These are phyloP conservation scores for Megalurothrips usitatus DNA, from an alignment of 2,888 invertebrate genomes.

Conservation along the genomic window DNA sequence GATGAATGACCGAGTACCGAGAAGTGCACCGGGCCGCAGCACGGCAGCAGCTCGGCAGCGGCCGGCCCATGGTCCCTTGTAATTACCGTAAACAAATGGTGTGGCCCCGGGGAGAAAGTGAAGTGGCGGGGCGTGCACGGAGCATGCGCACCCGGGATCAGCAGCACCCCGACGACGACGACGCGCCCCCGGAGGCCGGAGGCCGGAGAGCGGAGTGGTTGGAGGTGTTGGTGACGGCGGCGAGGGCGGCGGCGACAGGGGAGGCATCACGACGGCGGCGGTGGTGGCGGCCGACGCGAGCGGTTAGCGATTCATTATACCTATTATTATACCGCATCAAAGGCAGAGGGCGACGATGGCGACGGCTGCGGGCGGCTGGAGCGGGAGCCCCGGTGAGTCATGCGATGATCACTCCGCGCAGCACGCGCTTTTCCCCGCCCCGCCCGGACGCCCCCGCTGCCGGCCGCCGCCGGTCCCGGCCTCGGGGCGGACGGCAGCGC, in stretches of 20 bases:
- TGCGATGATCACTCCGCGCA: too few species aligned
- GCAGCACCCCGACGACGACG: not conserved
- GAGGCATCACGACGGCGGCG: too few species aligned
- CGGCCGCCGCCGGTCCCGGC: too few species aligned
- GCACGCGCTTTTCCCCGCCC: too few species aligned
- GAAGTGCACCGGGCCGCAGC: not conserved
- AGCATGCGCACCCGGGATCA: not conserved
- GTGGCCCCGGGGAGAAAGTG: not conserved
- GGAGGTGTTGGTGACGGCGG: not conserved
- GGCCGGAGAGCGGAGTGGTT: not conserved
- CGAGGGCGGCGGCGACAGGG: not conserved
- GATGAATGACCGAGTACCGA: constrained; percentile 19
- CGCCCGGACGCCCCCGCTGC: too few species aligned
- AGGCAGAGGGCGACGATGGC: too few species aligned
- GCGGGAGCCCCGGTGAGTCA: too few species aligned
- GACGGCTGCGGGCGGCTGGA: too few species aligned
- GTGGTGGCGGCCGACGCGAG: too few species aligned
- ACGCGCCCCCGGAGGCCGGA: not conserved
- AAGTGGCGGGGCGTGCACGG: not conserved
- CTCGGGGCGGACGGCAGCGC: too few species aligned
- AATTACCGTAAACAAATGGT: constrained; percentile 13
- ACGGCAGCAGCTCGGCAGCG: not conserved
- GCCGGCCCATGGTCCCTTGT: not conserved
- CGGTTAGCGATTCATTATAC: too few species aligned
- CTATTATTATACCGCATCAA: too few species aligned